Base-by-base conservation (phyloP, 1,140 invertebrate species). In the Daktulosphaira vitifoliae region DNA sequence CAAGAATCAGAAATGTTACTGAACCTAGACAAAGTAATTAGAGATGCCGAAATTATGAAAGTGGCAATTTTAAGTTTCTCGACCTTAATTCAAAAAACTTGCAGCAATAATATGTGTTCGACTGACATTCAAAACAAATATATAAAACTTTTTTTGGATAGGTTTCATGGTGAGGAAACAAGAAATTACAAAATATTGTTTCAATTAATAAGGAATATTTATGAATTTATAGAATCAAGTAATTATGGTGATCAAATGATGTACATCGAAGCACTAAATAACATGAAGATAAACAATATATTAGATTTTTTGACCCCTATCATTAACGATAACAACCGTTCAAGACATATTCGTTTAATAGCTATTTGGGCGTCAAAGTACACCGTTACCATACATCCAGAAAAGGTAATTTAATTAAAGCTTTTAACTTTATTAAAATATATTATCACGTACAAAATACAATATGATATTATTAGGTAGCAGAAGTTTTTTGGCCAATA, bases 11-110 rank as follows among this genome's bases (percentile, higher is more conserved):
- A 74, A 69, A 72, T 73, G 7, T 74, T 84, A 22, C 68, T 83
- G 2, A 76, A 73, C 59, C 70, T 82, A 2, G 76, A 75, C 25
- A 65, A 50, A 15, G 23, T 15, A 2, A 50, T 18, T 25, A 15
- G 15, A 66, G 50, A 4, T 29, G 8, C 54, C 9, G 82, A 84
- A 66, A 81, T 87, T 23, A 73, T 81, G 37, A 80, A 84, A 67
- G 81, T 84, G 1, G 84, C 80, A 0, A 82, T 87, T 51, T 73
- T 88, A 4, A 81, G 81, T 46, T 87, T 83, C 71, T 83, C 84
- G 0, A 84, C 82, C 0, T 71, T 88, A n/a, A 79, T 85, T 13
- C 80, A 82, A 33, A 84, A 84, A 70, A 82, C 83, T 0, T 85
- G 82, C 68, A 73, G 72, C 51, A 69, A 70, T 20, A 68, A 74